Evolutionary conservation across 2,113 vertebrate species (phyloP).

Genomic region (Rutilus rutilus): DNA sequence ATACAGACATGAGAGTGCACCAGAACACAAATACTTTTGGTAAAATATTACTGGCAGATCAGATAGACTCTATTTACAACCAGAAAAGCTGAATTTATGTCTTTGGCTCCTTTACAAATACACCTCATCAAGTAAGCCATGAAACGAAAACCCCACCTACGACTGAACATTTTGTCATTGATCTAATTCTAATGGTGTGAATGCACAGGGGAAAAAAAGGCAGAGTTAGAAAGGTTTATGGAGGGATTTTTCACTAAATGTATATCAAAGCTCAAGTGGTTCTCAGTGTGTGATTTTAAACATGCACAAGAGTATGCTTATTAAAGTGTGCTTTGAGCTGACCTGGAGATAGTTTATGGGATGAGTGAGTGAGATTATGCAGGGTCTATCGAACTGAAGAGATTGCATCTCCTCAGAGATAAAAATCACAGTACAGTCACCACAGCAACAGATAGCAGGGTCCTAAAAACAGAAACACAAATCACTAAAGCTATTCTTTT

Average conservation of each 20-base stretch:
- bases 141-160: neutral
- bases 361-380: slow-evolving; percentile 52
- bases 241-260: neutral
- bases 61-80: neutral
- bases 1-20: neutral
- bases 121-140: neutral
- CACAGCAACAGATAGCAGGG: slow-evolving; percentile 51
- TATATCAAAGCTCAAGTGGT: neutral
- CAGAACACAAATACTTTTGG: neutral
- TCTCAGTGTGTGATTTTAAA: slow-evolving; percentile 2
- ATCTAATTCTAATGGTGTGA: neutral
- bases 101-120: neutral
- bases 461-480: slow-evolving; percentile 57
- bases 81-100: neutral
- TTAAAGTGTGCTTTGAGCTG: slow-evolving; percentile 4
- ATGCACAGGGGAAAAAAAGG: neutral
- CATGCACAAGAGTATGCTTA: neutral
- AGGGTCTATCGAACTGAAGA: slow-evolving; percentile 46
- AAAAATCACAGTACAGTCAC: slow-evolving; percentile 47
- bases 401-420: slow-evolving; percentile 57
- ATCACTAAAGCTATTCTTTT: slow-evolving; percentile 45
- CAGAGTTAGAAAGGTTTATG: neutral
- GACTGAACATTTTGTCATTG: neutral
- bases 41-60: neutral
- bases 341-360: slow-evolving; percentile 45